Conservation (phyloP, 2,113 vertebrate genomes). For the Pionites leucogaster region DNA sequence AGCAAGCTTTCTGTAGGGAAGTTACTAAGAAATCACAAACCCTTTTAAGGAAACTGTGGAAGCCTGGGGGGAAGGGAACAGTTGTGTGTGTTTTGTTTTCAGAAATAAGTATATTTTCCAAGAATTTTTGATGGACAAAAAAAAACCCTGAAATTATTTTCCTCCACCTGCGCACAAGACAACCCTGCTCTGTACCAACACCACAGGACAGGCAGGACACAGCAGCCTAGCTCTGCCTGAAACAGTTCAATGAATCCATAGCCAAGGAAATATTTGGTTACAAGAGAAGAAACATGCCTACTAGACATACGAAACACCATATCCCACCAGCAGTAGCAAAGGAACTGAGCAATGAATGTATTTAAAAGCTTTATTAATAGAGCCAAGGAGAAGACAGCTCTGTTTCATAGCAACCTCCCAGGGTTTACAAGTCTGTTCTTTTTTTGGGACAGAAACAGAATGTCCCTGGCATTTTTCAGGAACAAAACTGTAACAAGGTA, state of each 20-base stretch:
- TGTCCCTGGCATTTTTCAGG: conserved; percentile 28
- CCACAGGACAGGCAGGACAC: background rate
- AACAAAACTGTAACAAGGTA: background rate
- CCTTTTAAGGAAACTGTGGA: background rate
- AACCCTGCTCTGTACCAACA: background rate
- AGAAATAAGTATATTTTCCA: background rate
- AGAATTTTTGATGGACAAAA: background rate
- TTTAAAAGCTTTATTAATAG: background rate
- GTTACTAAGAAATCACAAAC: background rate
- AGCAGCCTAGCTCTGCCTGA: background rate
- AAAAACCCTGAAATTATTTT: background rate
- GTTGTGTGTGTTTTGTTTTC: background rate
- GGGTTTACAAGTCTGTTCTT: conserved; percentile 28
- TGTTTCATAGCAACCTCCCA: conserved; percentile 35
- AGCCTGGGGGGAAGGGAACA: fast-evolving
- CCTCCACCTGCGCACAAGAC: background rate
- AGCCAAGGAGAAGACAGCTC: background rate
- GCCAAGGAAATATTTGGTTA: background rate
- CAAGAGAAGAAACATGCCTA: background rate
- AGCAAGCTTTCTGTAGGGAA: background rate
- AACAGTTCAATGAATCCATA: background rate
- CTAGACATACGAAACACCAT: background rate
- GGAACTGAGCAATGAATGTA: background rate
- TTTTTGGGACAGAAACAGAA: conserved; percentile 23
- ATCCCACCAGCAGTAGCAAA: background rate